Evolutionary conservation across 2,113 vertebrate species (phyloP).

Genomic region (Mystacornis crossleyi): DNA sequence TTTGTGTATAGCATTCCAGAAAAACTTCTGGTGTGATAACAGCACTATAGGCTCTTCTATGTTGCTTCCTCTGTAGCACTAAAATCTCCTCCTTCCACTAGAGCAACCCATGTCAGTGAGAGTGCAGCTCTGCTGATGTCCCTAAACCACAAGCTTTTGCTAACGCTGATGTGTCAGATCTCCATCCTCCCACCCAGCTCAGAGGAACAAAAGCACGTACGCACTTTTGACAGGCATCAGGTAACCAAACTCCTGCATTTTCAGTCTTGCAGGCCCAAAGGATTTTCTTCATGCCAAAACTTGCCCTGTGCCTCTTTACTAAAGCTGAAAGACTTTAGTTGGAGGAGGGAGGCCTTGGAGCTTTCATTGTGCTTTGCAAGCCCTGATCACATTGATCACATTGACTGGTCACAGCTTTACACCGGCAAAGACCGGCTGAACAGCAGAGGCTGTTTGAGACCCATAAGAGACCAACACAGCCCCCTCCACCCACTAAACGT

Average conservation of each 20-base stretch:
- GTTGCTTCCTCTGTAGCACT: neutral
- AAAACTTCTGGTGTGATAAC: neutral
- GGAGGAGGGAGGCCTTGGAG: neutral
- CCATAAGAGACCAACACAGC: neutral
- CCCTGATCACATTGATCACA: neutral
- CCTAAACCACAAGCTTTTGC: neutral
- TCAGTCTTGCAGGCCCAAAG: neutral
- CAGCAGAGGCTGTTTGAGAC: neutral
- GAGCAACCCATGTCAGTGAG: neutral
- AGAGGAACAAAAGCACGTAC: rapidly evolving
- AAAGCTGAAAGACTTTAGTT: neutral
- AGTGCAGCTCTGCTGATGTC: neutral
- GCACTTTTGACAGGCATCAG: neutral
- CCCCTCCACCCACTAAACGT: neutral
- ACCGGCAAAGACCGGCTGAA: neutral
- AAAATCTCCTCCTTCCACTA: neutral
- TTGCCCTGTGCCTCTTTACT: neutral
- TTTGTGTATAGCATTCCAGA: neutral
- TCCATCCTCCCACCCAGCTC: neutral
- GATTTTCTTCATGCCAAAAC: neutral
- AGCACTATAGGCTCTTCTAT: rapidly evolving
- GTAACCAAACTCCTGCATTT: neutral
- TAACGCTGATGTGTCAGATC: neutral
- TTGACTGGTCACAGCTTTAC: neutral
- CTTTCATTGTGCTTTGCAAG: neutral